Percentiles rank a stretch among this genome's conserved stretches.
Conservation (phyloP, 92 coral and sea anemone species). For the Heteractis magnifica region DNA sequence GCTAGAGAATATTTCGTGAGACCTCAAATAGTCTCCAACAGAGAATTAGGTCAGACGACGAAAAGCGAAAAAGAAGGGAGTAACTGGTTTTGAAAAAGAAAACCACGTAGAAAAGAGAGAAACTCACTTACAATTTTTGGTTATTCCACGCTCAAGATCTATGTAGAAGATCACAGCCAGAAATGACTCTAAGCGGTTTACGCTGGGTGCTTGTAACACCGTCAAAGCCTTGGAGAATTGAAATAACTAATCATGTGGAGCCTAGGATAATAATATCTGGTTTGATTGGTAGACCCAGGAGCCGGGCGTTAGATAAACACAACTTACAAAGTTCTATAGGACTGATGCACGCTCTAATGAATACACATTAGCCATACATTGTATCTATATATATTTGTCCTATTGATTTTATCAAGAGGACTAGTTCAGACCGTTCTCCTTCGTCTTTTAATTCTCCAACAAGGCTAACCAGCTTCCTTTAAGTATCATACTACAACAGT, state of each 20-base stretch:
- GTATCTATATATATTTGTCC: background rate
- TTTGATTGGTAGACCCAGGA: conserved; percentile 8
- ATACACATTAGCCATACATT: conserved; percentile 8
- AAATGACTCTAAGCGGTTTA: conserved; percentile 8
- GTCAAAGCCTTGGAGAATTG: conserved; percentile 39
- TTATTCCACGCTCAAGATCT: background rate
- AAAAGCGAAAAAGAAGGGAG: background rate
- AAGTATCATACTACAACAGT: conserved; percentile 6
- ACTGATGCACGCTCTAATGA: conserved; percentile 17
- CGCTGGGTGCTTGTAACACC: background rate
- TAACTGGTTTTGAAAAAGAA: background rate
- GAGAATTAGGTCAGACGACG: conserved; percentile 6
- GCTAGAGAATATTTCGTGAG: conserved; percentile 16
- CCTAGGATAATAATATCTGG: conserved; percentile 15
- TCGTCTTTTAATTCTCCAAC: background rate
- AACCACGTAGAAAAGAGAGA: background rate
- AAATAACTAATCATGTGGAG: conserved; percentile 29
- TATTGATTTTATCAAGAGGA: background rate
- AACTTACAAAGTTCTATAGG: background rate
- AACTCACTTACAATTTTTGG: conserved; percentile 10
- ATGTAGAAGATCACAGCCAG: conserved; percentile 8
- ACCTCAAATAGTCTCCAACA: conserved; percentile 10
- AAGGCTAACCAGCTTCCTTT: background rate
- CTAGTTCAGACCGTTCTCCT: background rate
- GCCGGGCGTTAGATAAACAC: conserved; percentile 24